These are phyloP conservation scores for Steatornis caripensis DNA, from an alignment of 2,113 vertebrate genomes.

Conservation along the genomic window DNA sequence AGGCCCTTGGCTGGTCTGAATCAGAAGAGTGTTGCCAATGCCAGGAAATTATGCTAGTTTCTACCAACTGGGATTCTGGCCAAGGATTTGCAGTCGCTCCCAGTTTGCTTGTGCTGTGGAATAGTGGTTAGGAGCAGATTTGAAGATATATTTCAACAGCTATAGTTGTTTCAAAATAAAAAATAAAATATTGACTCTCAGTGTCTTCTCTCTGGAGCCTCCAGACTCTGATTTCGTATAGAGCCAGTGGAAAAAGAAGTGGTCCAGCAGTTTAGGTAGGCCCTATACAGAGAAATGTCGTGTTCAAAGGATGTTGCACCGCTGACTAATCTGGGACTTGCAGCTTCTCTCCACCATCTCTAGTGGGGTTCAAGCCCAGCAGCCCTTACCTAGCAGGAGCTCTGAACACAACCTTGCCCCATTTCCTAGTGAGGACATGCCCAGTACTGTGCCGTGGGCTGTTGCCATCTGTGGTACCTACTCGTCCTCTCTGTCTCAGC, in stretches of 20 bases:
- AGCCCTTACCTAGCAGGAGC: not conserved
- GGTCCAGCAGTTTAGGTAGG: not conserved
- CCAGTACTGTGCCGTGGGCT: not conserved
- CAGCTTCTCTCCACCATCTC: not conserved
- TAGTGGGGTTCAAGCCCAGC: not conserved
- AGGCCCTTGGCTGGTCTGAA: not conserved
- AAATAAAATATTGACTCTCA: not conserved
- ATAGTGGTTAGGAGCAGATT: not conserved
- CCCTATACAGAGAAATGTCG: not conserved
- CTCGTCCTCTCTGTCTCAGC: not conserved
- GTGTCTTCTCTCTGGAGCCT: not conserved
- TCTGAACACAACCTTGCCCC: not conserved
- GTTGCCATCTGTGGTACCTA: not conserved
- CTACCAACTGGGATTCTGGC: not conserved
- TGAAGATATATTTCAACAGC: not conserved
- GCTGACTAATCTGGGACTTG: not conserved
- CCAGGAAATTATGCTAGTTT: not conserved
- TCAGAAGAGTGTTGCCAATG: not conserved
- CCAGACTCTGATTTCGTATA: not conserved
- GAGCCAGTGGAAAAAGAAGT: not conserved
- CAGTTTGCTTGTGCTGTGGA: not conserved
- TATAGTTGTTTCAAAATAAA: not conserved
- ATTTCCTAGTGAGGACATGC: fast-evolving
- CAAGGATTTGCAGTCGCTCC: not conserved
- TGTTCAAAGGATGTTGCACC: not conserved